Conservation (phyloP, 2,888 invertebrate species). For the Cantharis lateralis region DNA sequence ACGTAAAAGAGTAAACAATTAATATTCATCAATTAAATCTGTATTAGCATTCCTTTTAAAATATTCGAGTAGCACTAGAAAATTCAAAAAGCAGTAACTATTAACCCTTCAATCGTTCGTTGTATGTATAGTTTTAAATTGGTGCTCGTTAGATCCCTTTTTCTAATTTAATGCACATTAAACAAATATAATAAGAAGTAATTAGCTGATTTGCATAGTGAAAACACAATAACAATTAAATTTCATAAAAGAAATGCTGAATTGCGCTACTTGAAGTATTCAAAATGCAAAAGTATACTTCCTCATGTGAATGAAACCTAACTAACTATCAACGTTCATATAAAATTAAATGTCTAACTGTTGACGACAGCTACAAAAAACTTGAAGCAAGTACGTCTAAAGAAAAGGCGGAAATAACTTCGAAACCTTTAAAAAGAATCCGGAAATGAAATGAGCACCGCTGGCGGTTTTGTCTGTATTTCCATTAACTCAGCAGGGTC, state of each 20-base stretch:
- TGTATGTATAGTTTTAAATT: background rate
- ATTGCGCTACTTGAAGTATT: background rate
- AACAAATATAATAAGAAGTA: background rate
- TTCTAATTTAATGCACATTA: background rate
- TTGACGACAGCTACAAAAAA: slow-evolving; percentile 23
- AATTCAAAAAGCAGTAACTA: background rate
- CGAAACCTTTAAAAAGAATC: slow-evolving; percentile 33
- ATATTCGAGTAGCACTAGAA: background rate
- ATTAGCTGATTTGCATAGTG: background rate
- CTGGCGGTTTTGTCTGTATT: slow-evolving; percentile 37
- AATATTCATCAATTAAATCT: background rate
- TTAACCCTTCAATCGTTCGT: background rate
- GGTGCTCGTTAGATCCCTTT: background rate
- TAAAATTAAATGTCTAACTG: slow-evolving; percentile 19
- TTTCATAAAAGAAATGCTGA: background rate
- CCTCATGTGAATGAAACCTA: background rate
- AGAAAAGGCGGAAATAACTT: slow-evolving; percentile 33
- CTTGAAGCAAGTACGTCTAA: slow-evolving; percentile 19
- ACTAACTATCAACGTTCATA: slow-evolving; percentile 5
- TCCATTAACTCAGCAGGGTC: slow-evolving; percentile 33
- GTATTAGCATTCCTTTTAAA: background rate
- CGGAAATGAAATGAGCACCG: slow-evolving; percentile 38
- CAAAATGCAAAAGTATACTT: background rate
- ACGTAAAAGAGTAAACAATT: background rate
- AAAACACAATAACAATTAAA: background rate